These are phyloP conservation scores for Brachypteracias leptosomus DNA, from an alignment of 2,113 vertebrate genomes.

Conservation along the genomic window DNA sequence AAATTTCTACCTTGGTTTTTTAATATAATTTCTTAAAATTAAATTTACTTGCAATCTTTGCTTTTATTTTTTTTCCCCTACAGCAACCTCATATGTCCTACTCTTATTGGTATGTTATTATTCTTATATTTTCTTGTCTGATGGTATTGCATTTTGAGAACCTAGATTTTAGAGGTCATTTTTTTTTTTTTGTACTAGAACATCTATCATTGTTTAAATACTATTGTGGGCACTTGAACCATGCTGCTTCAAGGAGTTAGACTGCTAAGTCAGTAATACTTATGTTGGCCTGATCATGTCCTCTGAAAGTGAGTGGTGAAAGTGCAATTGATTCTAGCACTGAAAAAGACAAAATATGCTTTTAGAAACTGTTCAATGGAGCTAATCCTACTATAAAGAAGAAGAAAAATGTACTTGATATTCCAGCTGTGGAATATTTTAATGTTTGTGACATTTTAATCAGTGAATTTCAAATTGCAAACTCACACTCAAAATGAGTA, in stretches of 20 bases:
- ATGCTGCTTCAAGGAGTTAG: neutral
- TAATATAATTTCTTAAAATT: neutral
- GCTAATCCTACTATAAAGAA: neutral
- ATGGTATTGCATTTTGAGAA: neutral
- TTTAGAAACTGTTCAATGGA: neutral
- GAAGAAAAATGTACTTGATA: neutral
- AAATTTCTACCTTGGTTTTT: neutral
- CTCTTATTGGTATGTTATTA: neutral
- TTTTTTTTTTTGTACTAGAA: neutral
- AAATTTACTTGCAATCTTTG: neutral
- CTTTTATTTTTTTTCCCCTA: neutral
- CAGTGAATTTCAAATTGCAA: neutral
- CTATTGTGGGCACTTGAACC: neutral
- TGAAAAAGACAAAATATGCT: neutral
- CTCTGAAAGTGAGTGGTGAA: neutral
- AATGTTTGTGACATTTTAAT: neutral
- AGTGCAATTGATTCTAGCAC: neutral
- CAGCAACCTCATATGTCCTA: neutral
- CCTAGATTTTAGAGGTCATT: neutral
- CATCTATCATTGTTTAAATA: neutral
- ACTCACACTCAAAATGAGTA: neutral
- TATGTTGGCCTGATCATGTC: neutral
- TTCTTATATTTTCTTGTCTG: neutral
- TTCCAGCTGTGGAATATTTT: neutral
- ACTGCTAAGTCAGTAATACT: neutral